Evolutionary conservation across 53 echinoderm and acorn worm genomes (phyloP), one percentile per base, ranked within the genome.

Genomic region (Stichopus horrens): DNA sequence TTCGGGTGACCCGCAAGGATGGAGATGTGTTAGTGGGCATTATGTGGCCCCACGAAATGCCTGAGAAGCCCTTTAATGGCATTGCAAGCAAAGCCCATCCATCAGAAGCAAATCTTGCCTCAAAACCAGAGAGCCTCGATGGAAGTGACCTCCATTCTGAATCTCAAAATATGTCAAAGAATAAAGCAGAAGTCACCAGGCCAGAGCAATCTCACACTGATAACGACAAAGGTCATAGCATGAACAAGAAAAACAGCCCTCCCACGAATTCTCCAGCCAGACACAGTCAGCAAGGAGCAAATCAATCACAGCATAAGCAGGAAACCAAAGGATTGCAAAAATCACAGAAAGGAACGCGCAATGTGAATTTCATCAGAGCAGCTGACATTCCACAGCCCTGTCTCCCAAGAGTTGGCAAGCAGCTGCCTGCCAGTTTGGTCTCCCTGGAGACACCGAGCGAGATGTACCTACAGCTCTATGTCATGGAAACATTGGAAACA

Each of bases 1-100:
- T n/a, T n/a, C 60, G 65, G 8, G 85, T 85, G 65, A 85, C 85
- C 9, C 63, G 85, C 11, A 85, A 85, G 51, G 85, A 85, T 10
- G 85, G 85, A 13, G 52, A 85, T n/a, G 67, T 85, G 5, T 16
- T 85, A 5, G 85, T 85, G 5, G 85, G 85, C 10, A 16, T 68
- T 4, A 9, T 85, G 10, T 85, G 85, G 85, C 21, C 10, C 8
- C 14, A 7, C 2, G 85, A 85, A 23, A 10, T 5, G 5, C 63
- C 63, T 13, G 67, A 63, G 53, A 52, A 66, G 18, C 16, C 53
- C 22, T 67, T 85, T 1, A 85, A 85, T 65, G 53, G 85, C 23
- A 58, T 3, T 14, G 13, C 51, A 81, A 55, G 19, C 56, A 18
- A 14, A 71, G 3, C n/a, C 6, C 0, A 37, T 16, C 77, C n/a